Evolutionary conservation across 1,140 invertebrate species (phyloP).

Genomic region (Mizuhopecten yessoensis): DNA sequence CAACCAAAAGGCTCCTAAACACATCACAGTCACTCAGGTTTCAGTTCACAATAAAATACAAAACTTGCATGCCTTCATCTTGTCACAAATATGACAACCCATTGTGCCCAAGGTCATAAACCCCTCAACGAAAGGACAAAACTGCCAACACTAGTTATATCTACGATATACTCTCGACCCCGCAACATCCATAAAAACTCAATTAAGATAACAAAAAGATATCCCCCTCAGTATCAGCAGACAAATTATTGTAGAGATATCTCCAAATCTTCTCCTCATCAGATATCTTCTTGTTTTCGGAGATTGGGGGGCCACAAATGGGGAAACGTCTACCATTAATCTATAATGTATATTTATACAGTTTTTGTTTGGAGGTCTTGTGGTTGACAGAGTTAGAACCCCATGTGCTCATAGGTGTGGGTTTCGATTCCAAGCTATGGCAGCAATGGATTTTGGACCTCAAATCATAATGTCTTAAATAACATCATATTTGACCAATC

Average conservation of each 20-base stretch:
- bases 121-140: too few species aligned
- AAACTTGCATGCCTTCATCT: too few species aligned
- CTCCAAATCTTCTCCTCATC: slow-evolving; percentile 2
- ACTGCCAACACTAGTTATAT: too few species aligned
- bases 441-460: too few species aligned
- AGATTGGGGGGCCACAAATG: not conserved
- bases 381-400: too few species aligned
- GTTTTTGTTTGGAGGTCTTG: not conserved
- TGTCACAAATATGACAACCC: not conserved
- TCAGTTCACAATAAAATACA: not conserved
- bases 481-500: too few species aligned
- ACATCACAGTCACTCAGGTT: not conserved
- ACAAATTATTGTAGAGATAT: not conserved
- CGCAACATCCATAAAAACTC: not conserved
- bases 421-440: too few species aligned
- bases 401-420: too few species aligned
- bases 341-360: not conserved
- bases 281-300: not conserved
- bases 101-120: not conserved
- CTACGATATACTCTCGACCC: not conserved
- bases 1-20: too few species aligned
- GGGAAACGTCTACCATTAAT: not conserved
- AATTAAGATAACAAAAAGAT: slow-evolving; percentile 27
- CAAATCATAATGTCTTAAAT: too few species aligned
- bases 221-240: not conserved